Percentiles rank a stretch among this genome's conserved stretches.
Conservation (phyloP, 1,140 invertebrate genomes). For the Lithobius niger region DNA sequence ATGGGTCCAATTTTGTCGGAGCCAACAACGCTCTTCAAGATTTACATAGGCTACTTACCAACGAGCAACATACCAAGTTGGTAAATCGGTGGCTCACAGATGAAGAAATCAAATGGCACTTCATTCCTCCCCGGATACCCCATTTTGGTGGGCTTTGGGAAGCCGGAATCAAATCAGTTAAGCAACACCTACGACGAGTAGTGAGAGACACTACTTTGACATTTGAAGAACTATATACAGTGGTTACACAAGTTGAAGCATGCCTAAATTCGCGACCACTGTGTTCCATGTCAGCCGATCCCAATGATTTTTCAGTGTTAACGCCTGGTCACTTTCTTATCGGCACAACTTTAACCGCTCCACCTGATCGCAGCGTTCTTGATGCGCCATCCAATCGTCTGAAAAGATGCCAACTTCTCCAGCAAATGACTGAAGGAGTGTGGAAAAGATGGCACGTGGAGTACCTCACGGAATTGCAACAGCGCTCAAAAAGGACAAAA, state of each 20-base stretch:
- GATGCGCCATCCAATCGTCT: conserved; percentile 15
- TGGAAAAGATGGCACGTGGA: conserved; percentile 29
- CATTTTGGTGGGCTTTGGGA: conserved; percentile 16
- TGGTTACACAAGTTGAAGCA: conserved; percentile 25
- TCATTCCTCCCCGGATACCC: no score
- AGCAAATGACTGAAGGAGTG: conserved; percentile 23
- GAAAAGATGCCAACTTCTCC: conserved; percentile 15
- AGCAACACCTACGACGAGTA: conserved; percentile 12
- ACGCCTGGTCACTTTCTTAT: conserved; percentile 14
- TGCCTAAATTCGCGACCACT: conserved; percentile 22
- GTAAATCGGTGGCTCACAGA: no score
- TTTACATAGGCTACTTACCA: no score
- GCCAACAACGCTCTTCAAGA: no score
- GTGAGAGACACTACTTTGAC: conserved; percentile 12
- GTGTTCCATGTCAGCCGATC: not conserved
- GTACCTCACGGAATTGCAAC: conserved; percentile 15
- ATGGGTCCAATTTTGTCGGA: no score
- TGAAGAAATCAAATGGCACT: no score
- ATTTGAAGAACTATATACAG: conserved; percentile 24
- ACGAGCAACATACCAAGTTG: no score
- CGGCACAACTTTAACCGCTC: not conserved
- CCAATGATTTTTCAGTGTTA: conserved; percentile 6
- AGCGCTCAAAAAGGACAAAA: not conserved
- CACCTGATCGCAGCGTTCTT: conserved; percentile 15
- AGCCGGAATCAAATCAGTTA: conserved; percentile 11